Base-by-base conservation (phyloP, 2,113 vertebrate species). In the Xenopus laevis region DNA sequence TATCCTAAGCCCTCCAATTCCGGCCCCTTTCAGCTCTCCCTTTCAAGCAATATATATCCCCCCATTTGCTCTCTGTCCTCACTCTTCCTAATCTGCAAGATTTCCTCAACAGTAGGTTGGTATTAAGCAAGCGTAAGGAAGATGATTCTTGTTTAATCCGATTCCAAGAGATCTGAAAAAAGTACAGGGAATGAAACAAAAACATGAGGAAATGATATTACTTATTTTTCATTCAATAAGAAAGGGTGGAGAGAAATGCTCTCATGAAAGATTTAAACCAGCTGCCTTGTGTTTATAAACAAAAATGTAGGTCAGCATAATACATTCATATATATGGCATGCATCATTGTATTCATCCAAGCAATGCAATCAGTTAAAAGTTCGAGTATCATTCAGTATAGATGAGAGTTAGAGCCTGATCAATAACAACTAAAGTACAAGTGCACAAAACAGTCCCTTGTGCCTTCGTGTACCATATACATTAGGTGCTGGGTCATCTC, bases 71-170 rank as follows among this genome's bases (percentile, higher is more conserved):
- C 46, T 23, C 11, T 18, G 18, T 30, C 18, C 21, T 67, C 44
- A 23, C 46, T 50, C 20, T 40, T 27, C 44, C 7, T 67, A 67
- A 67, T 67, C 65, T 50, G 33, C 4, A 45, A 67, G 45, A 45
- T 65, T 65, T 65, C 17, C 63, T 18, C 17, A 18, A n/a, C 45
- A 16, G 40, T 65, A n/a, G 63, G 40, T 45, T 46, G 44, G 65
- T 67, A 67, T 67, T 67, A 67, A 67, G 13, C 13, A 45, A 67
- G 45, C 20, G 21, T 50, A 45, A 67, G 65, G 65, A 67, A 67
- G 45, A 67, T 18, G 23, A 67, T 67, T 20, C 44, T 18, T 45
- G 44, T 18, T 23, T 67, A 50, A 67, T 52, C 46, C 20, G 18
- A 67, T 67, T 52, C 6, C 18, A 67, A 18, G 46, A 12, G 13